Evolutionary conservation across 35 echinoderm and acorn worm genomes (phyloP), one percentile per base, ranked within the genome.

Genomic region (Patiria miniata): DNA sequence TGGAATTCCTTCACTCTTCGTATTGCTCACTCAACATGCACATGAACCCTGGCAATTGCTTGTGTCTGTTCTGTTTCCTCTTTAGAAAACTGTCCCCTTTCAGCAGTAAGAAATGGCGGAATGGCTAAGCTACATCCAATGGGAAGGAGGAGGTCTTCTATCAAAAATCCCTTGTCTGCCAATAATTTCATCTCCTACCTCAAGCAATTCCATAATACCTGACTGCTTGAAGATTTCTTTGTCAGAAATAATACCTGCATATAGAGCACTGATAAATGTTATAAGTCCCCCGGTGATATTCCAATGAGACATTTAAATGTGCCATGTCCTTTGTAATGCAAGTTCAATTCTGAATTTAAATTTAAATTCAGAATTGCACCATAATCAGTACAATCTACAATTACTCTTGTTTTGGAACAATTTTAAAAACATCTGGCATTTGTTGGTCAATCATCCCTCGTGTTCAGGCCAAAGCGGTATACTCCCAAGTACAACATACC

Each of bases 21-120:
- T 15, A 83, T 83, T 1, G 81, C 81, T 26, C 42, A 18, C 50
- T 83, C 81, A 8, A 83, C 81, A 83, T 83, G 81, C 0, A 83
- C 54, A 56, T 51, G 44, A 14, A 83, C 18, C 16, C 81, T 57
- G 7, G 81, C 81, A 9, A 83, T 83, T 6, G 44, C 38, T 36
- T 83, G 81, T 15, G 44, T 83, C 50, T 83, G 47, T 83, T 83
- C 52, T 7, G 54, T 59, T 83, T 83, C 81, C 34, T 59, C 81
- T 83, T 52, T 56, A 36, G 81, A 47, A 47, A 83, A 83, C 30
- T 83, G 47, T 7, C 44, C 23, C 8, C 52, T 83, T 18, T 52
- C 6, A 19, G 44, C 81, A 3, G 83, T 61, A 1, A 85, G 83
- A 26, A 85, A 85, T 2, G 83, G 83, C 17, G 83, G 83, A 61